Evolutionary conservation across 92 coral and sea anemone species (phyloP), one percentile per base, ranked within the genome.

Genomic region (Paragorgia papillata): DNA sequence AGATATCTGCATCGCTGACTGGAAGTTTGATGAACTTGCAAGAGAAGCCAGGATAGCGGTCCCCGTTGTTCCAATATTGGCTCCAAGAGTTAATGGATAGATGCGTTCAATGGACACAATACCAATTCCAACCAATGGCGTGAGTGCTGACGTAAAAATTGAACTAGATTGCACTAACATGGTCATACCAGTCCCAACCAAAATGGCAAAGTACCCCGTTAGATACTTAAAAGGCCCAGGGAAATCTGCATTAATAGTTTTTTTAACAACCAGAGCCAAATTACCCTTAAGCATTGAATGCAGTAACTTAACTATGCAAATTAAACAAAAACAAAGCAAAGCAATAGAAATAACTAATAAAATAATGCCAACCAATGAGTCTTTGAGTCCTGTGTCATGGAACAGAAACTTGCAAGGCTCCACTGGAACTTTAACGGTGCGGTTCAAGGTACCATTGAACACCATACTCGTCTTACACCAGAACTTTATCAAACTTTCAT

Each of bases 101-200:
- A 96, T 92, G 61, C 97, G 90, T 33, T 93, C 97, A 31, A 93
- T 61, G 31, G 91, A 25, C 25, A 93, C 97, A 6, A 93, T 96
- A 57, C 97, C 97, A 82, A 93, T 90, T 69, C 97, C 97, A 76
- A 93, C 91, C 74, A 93, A 83, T 24, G 97, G 97, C 33, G 97
- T 93, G 19, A 93, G 91, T 13, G 97, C 97, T 17, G 97, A 93
- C 14, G 97, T 93, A 81, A 93, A 93, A 80, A 93, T 93, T 69
- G 97, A 93, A 80, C 97, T 93, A 34, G 97, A 93, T 82, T 93
- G 97, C 2, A 93, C 96, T 79, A 93, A 67, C 83, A 93, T 90
- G 32, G 97, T 93, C 89, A 93, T 84, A 0, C 92, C 93, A 57
- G 97, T 90, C 65, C 98, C 98, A 66, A 94, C 88, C 60, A 94